Conservation (phyloP, 2,888 invertebrate species). For the Syrista parreyssii region DNA sequence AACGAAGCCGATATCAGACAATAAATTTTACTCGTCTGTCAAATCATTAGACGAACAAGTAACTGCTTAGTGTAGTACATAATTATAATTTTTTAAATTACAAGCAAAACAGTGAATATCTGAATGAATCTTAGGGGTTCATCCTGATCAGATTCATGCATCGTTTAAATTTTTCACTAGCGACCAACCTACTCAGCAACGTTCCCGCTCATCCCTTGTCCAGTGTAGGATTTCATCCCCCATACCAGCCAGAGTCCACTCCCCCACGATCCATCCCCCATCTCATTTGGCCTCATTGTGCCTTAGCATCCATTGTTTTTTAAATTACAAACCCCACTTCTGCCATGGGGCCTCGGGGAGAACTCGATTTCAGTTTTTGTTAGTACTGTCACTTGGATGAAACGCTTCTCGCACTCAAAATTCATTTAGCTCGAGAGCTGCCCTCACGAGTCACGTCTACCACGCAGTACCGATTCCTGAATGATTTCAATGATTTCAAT, state of each 20-base stretch:
- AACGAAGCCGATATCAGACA: background rate
- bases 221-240: constrained; percentile 61
- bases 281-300: constrained; percentile 66
- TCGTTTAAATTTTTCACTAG: constrained; percentile 54
- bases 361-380: constrained; percentile 62
- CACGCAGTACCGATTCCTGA: background rate
- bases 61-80: background rate
- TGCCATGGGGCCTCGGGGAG: constrained; percentile 38
- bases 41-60: background rate
- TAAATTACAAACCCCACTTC: constrained; percentile 64
- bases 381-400: constrained; percentile 57
- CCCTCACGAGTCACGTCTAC: constrained; percentile 2
- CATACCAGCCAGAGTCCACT: constrained; percentile 42
- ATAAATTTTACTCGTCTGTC: background rate
- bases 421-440: constrained; percentile 40
- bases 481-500: background rate
- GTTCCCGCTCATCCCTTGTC: constrained; percentile 48
- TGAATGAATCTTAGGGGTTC: background rate
- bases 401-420: constrained; percentile 53
- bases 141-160: constrained; percentile 41
- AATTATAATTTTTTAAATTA: background rate
- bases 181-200: constrained; percentile 48
- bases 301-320: constrained; percentile 64
- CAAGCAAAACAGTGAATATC: background rate
- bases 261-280: constrained; percentile 57